phyloP scores from a whole-genome alignment of 2,888 invertebrate genomes.

The Brachylomia viminalis region DNA sequence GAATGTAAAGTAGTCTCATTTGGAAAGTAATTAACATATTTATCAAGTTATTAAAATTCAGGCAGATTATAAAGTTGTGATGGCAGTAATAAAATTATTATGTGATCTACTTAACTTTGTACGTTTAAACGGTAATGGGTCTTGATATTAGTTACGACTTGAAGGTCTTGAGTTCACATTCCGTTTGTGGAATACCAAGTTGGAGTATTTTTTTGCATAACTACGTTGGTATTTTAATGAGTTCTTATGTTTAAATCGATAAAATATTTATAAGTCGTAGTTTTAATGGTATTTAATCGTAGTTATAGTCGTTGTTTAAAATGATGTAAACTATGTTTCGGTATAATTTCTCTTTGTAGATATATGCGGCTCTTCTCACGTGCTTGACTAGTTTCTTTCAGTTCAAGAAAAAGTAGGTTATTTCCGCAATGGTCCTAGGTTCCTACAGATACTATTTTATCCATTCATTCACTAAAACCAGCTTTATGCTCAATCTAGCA shows the following conservation, averaged over 20 bases:
- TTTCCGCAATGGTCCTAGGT: neutral
- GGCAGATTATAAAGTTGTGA: slow-evolving; percentile 50
- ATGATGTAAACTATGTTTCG: neutral
- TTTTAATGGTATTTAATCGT: neutral
- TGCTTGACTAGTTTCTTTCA: neutral
- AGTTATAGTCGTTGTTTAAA: no score
- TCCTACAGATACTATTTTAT: neutral
- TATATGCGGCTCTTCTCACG: neutral
- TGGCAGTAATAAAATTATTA: slow-evolving; percentile 45
- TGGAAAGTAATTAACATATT: slow-evolving; percentile 54
- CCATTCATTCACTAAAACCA: neutral
- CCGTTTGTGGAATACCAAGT: slow-evolving; percentile 20
- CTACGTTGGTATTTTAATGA: slow-evolving; percentile 2
- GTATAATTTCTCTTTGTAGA: neutral
- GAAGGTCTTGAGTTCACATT: slow-evolving; percentile 31
- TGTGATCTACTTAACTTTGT: slow-evolving; percentile 44
- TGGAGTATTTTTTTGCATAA: slow-evolving; percentile 29
- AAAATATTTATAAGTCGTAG: neutral
- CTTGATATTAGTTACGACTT: slow-evolving; percentile 34
- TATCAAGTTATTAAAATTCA: slow-evolving; percentile 50
- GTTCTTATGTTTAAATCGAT: slow-evolving; percentile 2
- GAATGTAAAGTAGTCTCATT: slow-evolving; percentile 44
- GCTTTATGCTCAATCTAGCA: neutral
- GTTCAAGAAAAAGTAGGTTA: neutral
- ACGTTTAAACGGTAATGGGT: slow-evolving; percentile 22